A percentile compares a stretch with the other conserved stretches of the same genome.
These are phyloP conservation scores for Rhogogaster chlorosoma DNA, from an alignment of 2,888 invertebrate species.

Conservation along the genomic window DNA sequence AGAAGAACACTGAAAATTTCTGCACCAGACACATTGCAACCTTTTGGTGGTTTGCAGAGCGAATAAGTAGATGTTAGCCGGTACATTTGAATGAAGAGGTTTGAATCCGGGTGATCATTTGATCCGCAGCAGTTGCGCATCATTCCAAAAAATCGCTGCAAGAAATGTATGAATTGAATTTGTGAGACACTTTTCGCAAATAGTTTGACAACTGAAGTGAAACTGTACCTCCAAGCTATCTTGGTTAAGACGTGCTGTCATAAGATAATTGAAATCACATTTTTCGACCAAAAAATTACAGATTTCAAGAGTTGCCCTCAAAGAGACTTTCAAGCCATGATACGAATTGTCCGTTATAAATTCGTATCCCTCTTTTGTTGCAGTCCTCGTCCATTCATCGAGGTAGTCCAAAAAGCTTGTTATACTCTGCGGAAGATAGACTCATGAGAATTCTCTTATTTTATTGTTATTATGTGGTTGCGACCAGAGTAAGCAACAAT, in stretches of 20 bases:
- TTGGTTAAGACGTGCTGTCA: conserved; percentile 42
- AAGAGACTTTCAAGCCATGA: conserved; percentile 50
- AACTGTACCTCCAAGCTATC: neutral
- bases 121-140: conserved; percentile 45
- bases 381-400: conserved; percentile 44
- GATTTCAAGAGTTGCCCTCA: conserved; percentile 50
- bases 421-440: conserved; percentile 14
- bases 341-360: conserved; percentile 47
- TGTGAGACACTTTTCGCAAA: neutral
- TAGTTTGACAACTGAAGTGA: neutral
- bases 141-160: conserved; percentile 49
- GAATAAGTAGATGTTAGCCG: conserved; percentile 34
- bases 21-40: conserved; percentile 37
- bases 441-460: conserved; percentile 13
- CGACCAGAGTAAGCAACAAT: too few species aligned
- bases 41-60: conserved; percentile 36
- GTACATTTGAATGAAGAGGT: conserved; percentile 37
- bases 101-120: conserved; percentile 46
- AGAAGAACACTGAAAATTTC: conserved; percentile 16
- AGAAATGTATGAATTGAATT: neutral
- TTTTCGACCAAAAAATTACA: conserved; percentile 45
- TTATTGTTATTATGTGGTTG: neutral
- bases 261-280: conserved; percentile 49
- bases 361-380: conserved; percentile 8
- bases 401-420: conserved; percentile 47